Percentiles rank a stretch among this genome's conserved stretches.
These are phyloP conservation scores for Apostichopus leukothele DNA, from an alignment of 53 echinoderm and acorn worm genomes.

Conservation along the genomic window DNA sequence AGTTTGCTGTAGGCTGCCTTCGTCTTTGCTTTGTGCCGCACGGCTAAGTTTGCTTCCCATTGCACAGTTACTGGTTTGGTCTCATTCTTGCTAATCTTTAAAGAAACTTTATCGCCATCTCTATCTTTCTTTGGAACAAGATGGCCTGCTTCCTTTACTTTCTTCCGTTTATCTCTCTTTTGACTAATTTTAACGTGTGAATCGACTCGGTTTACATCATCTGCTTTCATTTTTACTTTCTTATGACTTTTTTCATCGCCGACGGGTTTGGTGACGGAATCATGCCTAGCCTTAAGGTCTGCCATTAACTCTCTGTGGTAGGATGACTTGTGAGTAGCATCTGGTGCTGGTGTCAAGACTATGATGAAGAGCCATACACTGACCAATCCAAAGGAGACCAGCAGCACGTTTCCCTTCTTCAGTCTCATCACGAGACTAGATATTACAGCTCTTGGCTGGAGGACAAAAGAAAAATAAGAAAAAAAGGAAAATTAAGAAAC, in stretches of 20 bases:
- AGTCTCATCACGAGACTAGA: slow-evolving; percentile 61
- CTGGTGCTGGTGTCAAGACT: slow-evolving; percentile 64
- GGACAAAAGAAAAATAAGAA: background rate
- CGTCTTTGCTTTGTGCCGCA: slow-evolving; percentile 21
- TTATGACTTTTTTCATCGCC: background rate
- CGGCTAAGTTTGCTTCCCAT: slow-evolving; percentile 46
- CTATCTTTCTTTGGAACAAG: background rate
- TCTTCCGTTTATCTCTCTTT: background rate
- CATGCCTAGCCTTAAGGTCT: slow-evolving; percentile 27
- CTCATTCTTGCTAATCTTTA: background rate
- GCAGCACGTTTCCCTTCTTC: slow-evolving; percentile 64
- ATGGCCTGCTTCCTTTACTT: background rate
- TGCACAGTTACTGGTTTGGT: slow-evolving; percentile 18
- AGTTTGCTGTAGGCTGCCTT: slow-evolving; percentile 19
- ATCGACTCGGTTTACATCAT: background rate
- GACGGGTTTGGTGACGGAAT: background rate
- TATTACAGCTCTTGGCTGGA: background rate
- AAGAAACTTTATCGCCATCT: background rate
- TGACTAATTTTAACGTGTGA: background rate
- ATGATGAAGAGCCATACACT: slow-evolving; percentile 67
- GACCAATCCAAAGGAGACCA: slow-evolving; percentile 48
- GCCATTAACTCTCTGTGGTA: background rate
- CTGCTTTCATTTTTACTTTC: slow-evolving; percentile 3
- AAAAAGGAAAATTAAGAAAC: too few species aligned
- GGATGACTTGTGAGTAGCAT: slow-evolving; percentile 30